Conservation (phyloP, 1,140 invertebrate species). For the Calosoma granatense region DNA sequence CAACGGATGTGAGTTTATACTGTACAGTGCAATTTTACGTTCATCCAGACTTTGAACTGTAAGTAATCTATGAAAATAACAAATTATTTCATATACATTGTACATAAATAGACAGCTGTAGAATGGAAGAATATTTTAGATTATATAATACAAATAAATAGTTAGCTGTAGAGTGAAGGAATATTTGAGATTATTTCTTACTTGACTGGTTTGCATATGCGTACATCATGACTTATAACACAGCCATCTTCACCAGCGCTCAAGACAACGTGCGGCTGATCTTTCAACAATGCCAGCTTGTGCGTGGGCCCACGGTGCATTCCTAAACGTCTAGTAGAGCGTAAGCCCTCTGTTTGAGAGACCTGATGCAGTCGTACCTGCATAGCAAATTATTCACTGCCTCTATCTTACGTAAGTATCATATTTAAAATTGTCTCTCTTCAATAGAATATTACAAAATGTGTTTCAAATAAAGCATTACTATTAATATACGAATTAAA, state of each 20-base stretch:
- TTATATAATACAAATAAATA: too few species aligned
- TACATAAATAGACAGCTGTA: background rate
- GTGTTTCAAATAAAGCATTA: too few species aligned
- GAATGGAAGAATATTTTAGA: too few species aligned
- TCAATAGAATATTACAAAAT: too few species aligned
- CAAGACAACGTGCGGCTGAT: constrained; percentile 67
- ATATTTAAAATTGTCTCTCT: too few species aligned
- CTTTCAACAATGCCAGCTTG: constrained; percentile 62
- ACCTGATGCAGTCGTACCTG: constrained; percentile 40
- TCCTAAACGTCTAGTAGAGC: constrained; percentile 51
- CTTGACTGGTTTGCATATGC: constrained; percentile 54
- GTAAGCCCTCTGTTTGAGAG: constrained; percentile 36
- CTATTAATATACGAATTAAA: too few species aligned
- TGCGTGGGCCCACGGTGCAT: constrained; percentile 64
- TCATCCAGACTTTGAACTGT: constrained; percentile 47
- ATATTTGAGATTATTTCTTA: too few species aligned
- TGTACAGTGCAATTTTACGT: constrained; percentile 65
- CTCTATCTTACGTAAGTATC: background rate
- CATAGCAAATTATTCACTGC: too few species aligned
- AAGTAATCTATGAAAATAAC: constrained; percentile 44
- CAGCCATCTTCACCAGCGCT: constrained; percentile 83
- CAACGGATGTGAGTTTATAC: constrained; percentile 74
- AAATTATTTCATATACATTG: constrained; percentile 1
- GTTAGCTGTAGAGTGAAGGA: too few species aligned
- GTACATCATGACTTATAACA: constrained; percentile 72